Evolutionary conservation across 2,888 invertebrate species (phyloP).

Genomic region (Asteroscopus sphinx): DNA sequence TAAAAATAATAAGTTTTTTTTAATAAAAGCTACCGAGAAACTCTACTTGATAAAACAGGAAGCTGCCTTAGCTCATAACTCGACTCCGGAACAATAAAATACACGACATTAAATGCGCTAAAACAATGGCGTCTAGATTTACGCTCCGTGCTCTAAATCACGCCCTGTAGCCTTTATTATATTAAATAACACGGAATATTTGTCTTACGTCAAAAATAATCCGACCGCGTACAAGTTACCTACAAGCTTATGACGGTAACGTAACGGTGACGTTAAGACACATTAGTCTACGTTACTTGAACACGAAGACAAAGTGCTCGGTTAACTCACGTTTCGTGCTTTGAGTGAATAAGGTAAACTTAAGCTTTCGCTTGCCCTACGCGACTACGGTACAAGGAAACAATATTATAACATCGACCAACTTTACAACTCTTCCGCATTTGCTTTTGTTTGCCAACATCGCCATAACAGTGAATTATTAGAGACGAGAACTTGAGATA

Average conservation of each 20-base stretch:
- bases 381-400: slow-evolving; percentile 49
- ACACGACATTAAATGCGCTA: slow-evolving; percentile 43
- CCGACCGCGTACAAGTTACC: slow-evolving; percentile 58
- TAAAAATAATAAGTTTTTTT: slow-evolving; percentile 35
- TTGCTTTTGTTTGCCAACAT: slow-evolving; percentile 63
- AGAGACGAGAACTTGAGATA: slow-evolving; percentile 68
- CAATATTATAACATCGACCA: slow-evolving; percentile 58
- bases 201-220: slow-evolving; percentile 67
- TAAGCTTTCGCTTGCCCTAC: slow-evolving; percentile 38
- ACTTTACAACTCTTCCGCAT: slow-evolving; percentile 65
- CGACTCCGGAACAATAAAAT: slow-evolving; percentile 42
- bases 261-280: slow-evolving; percentile 56
- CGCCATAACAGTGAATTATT: slow-evolving; percentile 75
- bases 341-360: slow-evolving; percentile 49
- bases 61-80: slow-evolving; percentile 29
- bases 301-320: slow-evolving; percentile 62
- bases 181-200: slow-evolving; percentile 65
- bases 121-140: slow-evolving; percentile 58
- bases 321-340: slow-evolving; percentile 46
- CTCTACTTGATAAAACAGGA: slow-evolving; percentile 23
- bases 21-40: background rate
- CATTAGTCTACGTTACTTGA: slow-evolving; percentile 64
- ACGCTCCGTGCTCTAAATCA: slow-evolving; percentile 60
- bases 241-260: slow-evolving; percentile 49
- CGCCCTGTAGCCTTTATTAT: slow-evolving; percentile 65